Evolutionary conservation across 2,113 vertebrate species (phyloP).

Genomic region (Heterotilapia buettikoferi): DNA sequence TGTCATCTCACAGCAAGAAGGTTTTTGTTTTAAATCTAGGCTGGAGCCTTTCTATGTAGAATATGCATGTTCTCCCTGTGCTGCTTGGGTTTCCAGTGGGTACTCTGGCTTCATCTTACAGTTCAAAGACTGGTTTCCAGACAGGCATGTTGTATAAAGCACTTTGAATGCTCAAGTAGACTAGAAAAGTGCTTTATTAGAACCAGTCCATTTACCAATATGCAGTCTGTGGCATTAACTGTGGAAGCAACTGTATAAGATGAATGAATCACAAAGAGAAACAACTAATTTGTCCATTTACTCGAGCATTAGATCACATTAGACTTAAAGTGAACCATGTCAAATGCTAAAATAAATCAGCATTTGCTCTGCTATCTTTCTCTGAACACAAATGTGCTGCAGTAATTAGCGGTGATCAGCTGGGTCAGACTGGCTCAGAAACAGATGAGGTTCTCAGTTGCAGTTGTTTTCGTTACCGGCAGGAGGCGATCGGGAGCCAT

Average conservation of each 20-base stretch:
- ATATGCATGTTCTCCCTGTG: neutral
- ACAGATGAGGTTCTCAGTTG: slow-evolving; percentile 17
- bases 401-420: slow-evolving; percentile 24
- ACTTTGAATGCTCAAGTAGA: neutral
- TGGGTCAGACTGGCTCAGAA: slow-evolving; percentile 22
- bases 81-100: neutral
- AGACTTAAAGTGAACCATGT: neutral
- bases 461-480: slow-evolving; percentile 6
- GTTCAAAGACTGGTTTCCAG: neutral
- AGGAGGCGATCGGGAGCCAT: slow-evolving; percentile 42
- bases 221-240: neutral
- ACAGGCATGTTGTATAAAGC: neutral
- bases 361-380: neutral
- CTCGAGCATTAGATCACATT: neutral
- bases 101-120: neutral
- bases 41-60: neutral
- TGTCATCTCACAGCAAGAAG: neutral
- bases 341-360: slow-evolving; percentile 14
- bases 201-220: neutral
- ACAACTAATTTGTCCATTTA: neutral
- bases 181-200: neutral
- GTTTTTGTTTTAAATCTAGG: neutral
- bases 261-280: neutral
- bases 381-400: neutral
- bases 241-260: neutral